Conservation (phyloP, 2,888 invertebrate genomes). For the Lamproptera curius region DNA sequence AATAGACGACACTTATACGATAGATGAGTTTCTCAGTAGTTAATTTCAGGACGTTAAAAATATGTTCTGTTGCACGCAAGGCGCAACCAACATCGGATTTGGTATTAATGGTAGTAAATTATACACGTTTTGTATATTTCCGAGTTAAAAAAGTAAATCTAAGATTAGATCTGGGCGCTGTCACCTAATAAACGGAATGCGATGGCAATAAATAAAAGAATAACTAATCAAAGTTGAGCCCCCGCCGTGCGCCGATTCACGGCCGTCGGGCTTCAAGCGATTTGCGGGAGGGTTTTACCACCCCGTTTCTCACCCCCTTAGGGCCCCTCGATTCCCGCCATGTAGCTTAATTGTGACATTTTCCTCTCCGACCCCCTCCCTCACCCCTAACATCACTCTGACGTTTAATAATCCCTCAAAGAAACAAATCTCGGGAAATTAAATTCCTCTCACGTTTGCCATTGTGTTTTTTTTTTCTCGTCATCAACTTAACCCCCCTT, state of each 20-base stretch:
- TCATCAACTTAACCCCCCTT: constrained; percentile 20
- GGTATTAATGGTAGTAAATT: too few species aligned
- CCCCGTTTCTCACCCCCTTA: constrained; percentile 26
- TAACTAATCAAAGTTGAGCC: constrained; percentile 60
- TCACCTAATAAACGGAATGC: constrained; percentile 38
- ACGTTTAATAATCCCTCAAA: constrained; percentile 59
- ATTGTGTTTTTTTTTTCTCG: constrained; percentile 29
- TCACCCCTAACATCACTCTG: constrained; percentile 39
- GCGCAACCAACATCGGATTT: too few species aligned
- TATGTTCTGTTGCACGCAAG: too few species aligned
- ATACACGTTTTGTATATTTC: too few species aligned
- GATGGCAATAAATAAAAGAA: constrained; percentile 52
- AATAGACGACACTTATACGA: too few species aligned
- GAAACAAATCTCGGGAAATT: constrained; percentile 49
- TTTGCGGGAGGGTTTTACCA: constrained; percentile 33
- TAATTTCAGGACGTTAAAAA: too few species aligned
- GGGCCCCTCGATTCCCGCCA: constrained; percentile 23
- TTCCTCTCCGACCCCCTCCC: constrained; percentile 48
- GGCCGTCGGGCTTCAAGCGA: constrained; percentile 42
- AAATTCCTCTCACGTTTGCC: constrained; percentile 35
- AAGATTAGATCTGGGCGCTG: too few species aligned
- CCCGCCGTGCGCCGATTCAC: constrained; percentile 50
- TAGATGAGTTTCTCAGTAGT: too few species aligned
- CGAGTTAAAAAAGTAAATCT: too few species aligned
- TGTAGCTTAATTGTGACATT: constrained; percentile 61